Evolutionary conservation across 2,888 invertebrate species (phyloP).

Genomic region (Norana najaformis): DNA sequence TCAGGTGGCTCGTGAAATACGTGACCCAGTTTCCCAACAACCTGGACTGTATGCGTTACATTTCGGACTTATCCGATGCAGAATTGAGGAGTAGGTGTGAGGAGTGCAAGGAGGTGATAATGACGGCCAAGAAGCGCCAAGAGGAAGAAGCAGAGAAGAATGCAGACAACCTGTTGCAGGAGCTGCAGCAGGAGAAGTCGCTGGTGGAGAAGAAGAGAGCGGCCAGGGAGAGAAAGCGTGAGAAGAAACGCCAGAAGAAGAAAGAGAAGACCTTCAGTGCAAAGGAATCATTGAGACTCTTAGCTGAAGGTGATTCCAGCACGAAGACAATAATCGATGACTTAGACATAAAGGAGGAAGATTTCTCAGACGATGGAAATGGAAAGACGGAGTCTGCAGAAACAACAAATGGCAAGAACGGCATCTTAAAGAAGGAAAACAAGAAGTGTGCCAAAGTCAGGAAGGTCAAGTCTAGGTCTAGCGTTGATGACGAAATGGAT

Average conservation of each 20-base stretch:
- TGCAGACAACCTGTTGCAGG: constrained; percentile 91
- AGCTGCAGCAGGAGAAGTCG: constrained; percentile 89
- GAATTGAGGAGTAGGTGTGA: constrained; percentile 88
- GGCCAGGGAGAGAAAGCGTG: constrained; percentile 86
- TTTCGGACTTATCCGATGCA: constrained; percentile 84
- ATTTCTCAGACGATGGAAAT: constrained; percentile 26
- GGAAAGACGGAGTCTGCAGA: background rate
- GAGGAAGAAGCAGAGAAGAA: constrained; percentile 97
- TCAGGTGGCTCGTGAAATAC: constrained; percentile 97
- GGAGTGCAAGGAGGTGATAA: constrained; percentile 91
- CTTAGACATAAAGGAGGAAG: constrained; percentile 66
- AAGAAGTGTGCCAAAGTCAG: constrained; percentile 22
- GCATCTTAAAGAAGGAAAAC: background rate
- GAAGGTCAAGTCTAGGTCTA: background rate
- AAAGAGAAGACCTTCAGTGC: constrained; percentile 65
- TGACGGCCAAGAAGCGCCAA: constrained; percentile 95
- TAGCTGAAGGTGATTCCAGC: constrained; percentile 51
- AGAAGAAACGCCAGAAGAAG: constrained; percentile 72
- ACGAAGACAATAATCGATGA: constrained; percentile 63
- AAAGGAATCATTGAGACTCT: constrained; percentile 68
- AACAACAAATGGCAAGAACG: background rate
- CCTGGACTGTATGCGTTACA: constrained; percentile 89
- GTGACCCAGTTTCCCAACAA: constrained; percentile 98
- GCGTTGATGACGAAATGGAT: background rate
- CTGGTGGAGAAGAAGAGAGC: constrained; percentile 87